These are phyloP conservation scores for Trichopria drosophilae DNA, from an alignment of 2,888 invertebrate species.

Conservation along the genomic window DNA sequence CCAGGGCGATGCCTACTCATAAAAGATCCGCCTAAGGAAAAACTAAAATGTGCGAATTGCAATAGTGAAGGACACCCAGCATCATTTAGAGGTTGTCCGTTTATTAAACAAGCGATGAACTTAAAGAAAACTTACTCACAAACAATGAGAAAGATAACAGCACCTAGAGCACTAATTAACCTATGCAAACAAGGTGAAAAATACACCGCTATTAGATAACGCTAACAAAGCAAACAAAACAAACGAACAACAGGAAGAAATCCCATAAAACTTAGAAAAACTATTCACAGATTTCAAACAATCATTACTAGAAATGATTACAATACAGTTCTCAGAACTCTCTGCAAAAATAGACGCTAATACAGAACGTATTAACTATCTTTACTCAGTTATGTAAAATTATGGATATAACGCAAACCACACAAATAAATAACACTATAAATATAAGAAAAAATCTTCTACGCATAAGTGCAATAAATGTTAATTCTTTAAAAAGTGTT, in stretches of 20 bases:
- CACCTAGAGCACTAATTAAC: neutral
- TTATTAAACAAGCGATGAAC: neutral
- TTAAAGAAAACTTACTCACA: neutral
- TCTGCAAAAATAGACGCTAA: neutral
- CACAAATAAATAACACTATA: neutral
- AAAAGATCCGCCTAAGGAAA: neutral
- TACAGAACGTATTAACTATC: neutral
- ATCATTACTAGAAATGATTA: neutral
- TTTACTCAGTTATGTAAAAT: neutral
- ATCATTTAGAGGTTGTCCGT: slow-evolving; percentile 29
- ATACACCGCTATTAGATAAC: too few relatives aligned
- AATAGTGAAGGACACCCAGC: slow-evolving; percentile 25
- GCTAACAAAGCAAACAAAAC: neutral
- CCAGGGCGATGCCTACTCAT: slow-evolving; percentile 27
- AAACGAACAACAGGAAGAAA: neutral
- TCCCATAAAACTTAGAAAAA: neutral
- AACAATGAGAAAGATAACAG: neutral
- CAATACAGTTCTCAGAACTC: neutral
- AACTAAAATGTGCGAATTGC: slow-evolving; percentile 23
- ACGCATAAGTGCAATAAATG: too few relatives aligned
- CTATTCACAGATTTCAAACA: neutral
- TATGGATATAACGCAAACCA: neutral
- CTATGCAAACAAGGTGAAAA: too few relatives aligned
- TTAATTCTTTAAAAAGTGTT: too few relatives aligned
- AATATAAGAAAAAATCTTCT: neutral